Evolutionary conservation across 2,888 invertebrate genomes (phyloP).

Genomic region (Pyrrhosoma nymphula): DNA sequence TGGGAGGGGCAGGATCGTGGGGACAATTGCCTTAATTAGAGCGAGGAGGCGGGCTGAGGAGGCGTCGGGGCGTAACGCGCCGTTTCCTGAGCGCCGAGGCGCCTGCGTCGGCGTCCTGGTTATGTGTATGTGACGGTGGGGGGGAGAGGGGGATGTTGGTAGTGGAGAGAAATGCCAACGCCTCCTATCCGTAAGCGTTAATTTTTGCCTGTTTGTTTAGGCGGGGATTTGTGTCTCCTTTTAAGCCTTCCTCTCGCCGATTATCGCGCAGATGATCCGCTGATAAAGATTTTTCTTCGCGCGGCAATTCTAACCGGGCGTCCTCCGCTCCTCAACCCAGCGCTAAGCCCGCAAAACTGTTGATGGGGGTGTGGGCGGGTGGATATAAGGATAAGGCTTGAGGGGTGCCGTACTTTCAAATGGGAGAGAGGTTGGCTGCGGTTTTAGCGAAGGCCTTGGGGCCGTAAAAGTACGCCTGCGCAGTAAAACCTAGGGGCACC

Average conservation of each 20-base stretch:
- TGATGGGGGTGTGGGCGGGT: background rate
- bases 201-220: conserved; percentile 31
- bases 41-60: background rate
- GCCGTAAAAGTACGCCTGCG: background rate
- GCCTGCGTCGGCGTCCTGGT: background rate
- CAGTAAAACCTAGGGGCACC: background rate
- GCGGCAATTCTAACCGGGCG: background rate
- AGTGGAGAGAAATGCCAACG: background rate
- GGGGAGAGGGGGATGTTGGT: background rate
- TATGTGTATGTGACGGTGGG: background rate
- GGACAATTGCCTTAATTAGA: conserved; percentile 62
- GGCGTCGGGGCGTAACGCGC: background rate
- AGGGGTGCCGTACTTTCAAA: background rate
- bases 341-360: background rate
- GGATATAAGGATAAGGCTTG: background rate
- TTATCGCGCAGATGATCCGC: background rate
- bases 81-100: background rate
- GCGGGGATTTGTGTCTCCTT: conserved; percentile 28
- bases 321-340: background rate
- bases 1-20: background rate
- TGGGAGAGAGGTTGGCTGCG: conserved; percentile 23
- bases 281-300: conserved; percentile 21
- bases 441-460: background rate
- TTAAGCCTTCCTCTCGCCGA: background rate
- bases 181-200: background rate